A percentile compares a stretch with the other conserved stretches of the same genome.
Conservation (phyloP, 2,113 vertebrate species). For the Pluvianellus socialis region DNA sequence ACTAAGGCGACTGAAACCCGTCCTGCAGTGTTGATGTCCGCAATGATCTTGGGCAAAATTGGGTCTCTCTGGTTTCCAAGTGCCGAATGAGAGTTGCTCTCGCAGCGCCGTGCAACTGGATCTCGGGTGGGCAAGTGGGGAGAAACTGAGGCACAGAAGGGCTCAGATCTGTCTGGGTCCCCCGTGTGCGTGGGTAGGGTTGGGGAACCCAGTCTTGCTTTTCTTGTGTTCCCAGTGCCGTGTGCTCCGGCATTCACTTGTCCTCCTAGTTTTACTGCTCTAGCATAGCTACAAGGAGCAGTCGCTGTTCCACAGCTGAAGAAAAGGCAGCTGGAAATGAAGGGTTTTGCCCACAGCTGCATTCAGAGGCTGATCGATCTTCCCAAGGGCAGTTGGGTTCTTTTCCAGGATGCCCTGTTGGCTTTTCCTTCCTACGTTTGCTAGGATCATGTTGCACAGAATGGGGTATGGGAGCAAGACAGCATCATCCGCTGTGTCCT, state of each 20-base stretch:
- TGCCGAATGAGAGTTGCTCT: fast-evolving
- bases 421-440: background rate
- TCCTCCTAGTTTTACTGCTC: background rate
- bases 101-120: too few species aligned
- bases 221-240: background rate
- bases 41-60: fast-evolving
- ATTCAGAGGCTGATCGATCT: too few species aligned
- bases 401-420: background rate
- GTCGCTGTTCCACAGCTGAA: background rate
- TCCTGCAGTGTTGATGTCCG: fast-evolving
- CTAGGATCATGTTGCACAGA: background rate
- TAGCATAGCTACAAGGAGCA: background rate
- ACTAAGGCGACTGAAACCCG: fast-evolving
- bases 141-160: background rate
- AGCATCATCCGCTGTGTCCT: fast-evolving
- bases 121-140: fast-evolving
- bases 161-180: background rate
- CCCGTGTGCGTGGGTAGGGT: fast-evolving
- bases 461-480: background rate
- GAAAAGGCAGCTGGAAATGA: background rate
- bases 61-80: fast-evolving
- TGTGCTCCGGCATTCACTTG: fast-evolving
- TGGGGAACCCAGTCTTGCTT: background rate
- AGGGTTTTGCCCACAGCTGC: fast-evolving
- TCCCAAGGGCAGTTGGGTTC: background rate